Percentiles rank a stretch among this genome's conserved stretches.
These are phyloP conservation scores for Helicoverpa zea DNA, from an alignment of 1,140 invertebrate species.

Conservation along the genomic window DNA sequence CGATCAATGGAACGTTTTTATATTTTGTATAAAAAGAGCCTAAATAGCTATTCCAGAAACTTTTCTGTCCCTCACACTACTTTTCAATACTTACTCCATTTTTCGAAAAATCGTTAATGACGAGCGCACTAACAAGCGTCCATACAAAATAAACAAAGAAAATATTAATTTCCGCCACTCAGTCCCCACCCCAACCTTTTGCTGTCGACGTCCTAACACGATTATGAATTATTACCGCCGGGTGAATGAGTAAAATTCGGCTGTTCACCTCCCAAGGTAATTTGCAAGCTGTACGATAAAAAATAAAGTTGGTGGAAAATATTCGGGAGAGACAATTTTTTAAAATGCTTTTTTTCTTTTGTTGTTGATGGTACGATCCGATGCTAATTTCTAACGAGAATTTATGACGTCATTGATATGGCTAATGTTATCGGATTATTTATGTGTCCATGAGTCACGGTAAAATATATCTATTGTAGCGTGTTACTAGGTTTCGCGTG, in stretches of 20 bases:
- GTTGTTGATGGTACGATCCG: neutral
- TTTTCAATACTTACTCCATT: neutral
- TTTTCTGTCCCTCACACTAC: too few relatives aligned
- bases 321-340: constrained; percentile 8
- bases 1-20: too few relatives aligned
- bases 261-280: constrained; percentile 49
- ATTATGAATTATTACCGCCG: constrained; percentile 55
- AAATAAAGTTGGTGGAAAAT: constrained; percentile 38
- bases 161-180: constrained; percentile 32
- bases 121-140: neutral
- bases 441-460: neutral
- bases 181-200: constrained; percentile 51
- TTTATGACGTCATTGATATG: constrained; percentile 2
- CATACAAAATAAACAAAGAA: constrained; percentile 28
- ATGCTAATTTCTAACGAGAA: neutral
- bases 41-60: too few relatives aligned
- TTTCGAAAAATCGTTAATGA: neutral
- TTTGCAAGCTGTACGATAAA: constrained; percentile 43
- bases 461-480: neutral
- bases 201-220: constrained; percentile 54
- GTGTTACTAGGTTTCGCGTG: too few relatives aligned
- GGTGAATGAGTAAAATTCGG: constrained; percentile 53
- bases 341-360: neutral
- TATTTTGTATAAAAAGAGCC: too few relatives aligned
- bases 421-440: constrained; percentile 11